Base-by-base conservation (phyloP, 1,140 invertebrate genomes). In the roundworm (Caenorhabditis elegans) region DNA sequence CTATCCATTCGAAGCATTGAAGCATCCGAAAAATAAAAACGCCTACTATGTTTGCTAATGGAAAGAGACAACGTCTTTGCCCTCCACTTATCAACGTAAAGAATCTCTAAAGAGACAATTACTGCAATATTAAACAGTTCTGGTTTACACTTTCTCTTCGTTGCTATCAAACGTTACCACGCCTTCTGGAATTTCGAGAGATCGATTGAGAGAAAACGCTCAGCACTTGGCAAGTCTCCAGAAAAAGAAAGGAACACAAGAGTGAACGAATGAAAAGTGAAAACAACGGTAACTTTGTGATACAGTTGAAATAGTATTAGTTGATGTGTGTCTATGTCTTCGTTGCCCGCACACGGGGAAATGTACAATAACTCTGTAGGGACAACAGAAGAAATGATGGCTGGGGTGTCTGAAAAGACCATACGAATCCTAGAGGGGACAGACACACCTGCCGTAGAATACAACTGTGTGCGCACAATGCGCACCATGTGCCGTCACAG, bases 41-140 rank as follows among this genome's bases (percentile, higher is more conserved):
- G 22, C 22, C 22, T 55, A 19, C 24, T 28, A 13, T 55, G 3
- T 4, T 13, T 13, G 24, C 24, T 26, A 55, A 26, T 55, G 4
- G 31, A 11, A 65, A 34, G 55, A 22, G 31, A 65, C 26, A 28
- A 43, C 5, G 39, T 8, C 55, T 2, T 36, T 5, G 11, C 49
- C 19, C n/a, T n/a, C 13, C 60, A 34, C 26, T 70, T 70, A 39
- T 39, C 31, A 70, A 43, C 34, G 60, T 31, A 70, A 70, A 31
- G 13, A 70, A 22, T 39, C 34, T 39, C 39, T 24, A 24, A 13
- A 24, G 34, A 70, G 60, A 70, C 60, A 70, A 39, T 39, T 39
- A 70, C 34, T 70, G 60, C 60, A 70, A 70, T 70, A 70, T 70
- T 70, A 70, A 70, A 70, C 34, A 70, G 60, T 70, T 70, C 60